Evolutionary conservation across 2,888 invertebrate species (phyloP).

Genomic region (Acleris holmiana): DNA sequence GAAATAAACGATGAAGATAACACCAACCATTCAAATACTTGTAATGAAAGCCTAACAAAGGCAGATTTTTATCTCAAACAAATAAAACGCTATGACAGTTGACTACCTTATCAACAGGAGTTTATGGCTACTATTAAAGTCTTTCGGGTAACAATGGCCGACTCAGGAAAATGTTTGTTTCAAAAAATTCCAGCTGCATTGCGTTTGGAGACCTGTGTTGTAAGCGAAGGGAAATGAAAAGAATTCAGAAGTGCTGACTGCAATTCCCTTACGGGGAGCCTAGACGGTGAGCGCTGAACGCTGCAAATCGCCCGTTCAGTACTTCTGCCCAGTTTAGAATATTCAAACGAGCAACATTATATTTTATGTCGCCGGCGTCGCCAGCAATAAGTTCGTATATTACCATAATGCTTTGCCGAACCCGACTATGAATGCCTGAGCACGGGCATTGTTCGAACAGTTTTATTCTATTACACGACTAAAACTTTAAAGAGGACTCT

Average conservation of each 20-base stretch:
- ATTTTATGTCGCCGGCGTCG: slow-evolving; percentile 61
- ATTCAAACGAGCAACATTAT: slow-evolving; percentile 69
- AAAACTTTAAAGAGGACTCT: slow-evolving; percentile 78
- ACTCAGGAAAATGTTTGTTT: slow-evolving; percentile 29
- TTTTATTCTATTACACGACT: slow-evolving; percentile 81
- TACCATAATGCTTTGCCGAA: slow-evolving; percentile 60
- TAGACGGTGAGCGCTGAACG: slow-evolving; percentile 42
- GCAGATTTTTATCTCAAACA: slow-evolving; percentile 43
- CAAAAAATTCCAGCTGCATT: slow-evolving; percentile 28
- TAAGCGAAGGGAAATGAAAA: slow-evolving; percentile 26
- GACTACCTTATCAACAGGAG: slow-evolving; percentile 35
- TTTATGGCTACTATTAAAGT: slow-evolving; percentile 39
- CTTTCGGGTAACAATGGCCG: slow-evolving; percentile 30
- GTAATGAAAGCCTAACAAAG: slow-evolving; percentile 43
- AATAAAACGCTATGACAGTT: slow-evolving; percentile 46
- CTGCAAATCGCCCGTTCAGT: slow-evolving; percentile 49
- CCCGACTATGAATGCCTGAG: slow-evolving; percentile 67
- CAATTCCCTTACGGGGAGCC: slow-evolving; percentile 43
- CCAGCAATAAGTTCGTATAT: slow-evolving; percentile 66
- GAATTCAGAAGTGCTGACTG: slow-evolving; percentile 48
- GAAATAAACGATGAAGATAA: slow-evolving; percentile 30
- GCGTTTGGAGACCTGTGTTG: slow-evolving; percentile 16
- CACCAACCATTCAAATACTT: slow-evolving; percentile 36
- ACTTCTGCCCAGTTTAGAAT: slow-evolving; percentile 59
- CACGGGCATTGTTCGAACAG: slow-evolving; percentile 72